Percentiles rank a stretch among this genome's conserved stretches.
phyloP scores from a whole-genome alignment of 1,140 invertebrate genomes.

The Melitaea cinxia region DNA sequence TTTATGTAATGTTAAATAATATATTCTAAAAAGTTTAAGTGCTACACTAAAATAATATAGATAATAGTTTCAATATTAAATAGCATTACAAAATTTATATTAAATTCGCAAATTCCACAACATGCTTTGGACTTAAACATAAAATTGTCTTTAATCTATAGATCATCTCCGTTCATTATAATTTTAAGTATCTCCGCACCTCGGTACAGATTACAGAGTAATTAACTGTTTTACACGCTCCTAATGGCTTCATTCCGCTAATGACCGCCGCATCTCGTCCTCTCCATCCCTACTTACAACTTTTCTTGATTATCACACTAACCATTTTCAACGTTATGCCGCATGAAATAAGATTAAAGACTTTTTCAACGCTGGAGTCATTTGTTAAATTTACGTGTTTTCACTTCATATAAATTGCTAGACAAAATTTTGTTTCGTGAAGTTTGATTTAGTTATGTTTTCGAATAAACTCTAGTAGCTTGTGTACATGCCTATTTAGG shows the following conservation, averaged over 20 bases:
- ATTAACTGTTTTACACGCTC: constrained; percentile 78
- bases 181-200: constrained; percentile 37
- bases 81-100: background rate
- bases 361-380: background rate
- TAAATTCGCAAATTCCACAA: background rate
- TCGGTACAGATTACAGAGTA: constrained; percentile 61
- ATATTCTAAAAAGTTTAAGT: no score
- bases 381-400: constrained; percentile 2
- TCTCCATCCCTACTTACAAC: constrained; percentile 31
- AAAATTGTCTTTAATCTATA: constrained; percentile 4
- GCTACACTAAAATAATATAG: no score
- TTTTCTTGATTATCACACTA: constrained; percentile 18
- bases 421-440: constrained; percentile 1
- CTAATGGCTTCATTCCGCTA: constrained; percentile 76
- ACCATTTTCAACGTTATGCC: constrained; percentile 20
- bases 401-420: constrained; percentile 5
- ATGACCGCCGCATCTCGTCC: constrained; percentile 64
- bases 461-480: constrained; percentile 1
- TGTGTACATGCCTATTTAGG: no score
- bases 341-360: constrained; percentile 3
- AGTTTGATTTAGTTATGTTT: background rate
- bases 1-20: no score
- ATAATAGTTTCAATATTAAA: no score
- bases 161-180: constrained; percentile 31
- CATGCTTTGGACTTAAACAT: background rate